Evolutionary conservation across 2,888 invertebrate genomes (phyloP).

Genomic region (Microplitis manilae): DNA sequence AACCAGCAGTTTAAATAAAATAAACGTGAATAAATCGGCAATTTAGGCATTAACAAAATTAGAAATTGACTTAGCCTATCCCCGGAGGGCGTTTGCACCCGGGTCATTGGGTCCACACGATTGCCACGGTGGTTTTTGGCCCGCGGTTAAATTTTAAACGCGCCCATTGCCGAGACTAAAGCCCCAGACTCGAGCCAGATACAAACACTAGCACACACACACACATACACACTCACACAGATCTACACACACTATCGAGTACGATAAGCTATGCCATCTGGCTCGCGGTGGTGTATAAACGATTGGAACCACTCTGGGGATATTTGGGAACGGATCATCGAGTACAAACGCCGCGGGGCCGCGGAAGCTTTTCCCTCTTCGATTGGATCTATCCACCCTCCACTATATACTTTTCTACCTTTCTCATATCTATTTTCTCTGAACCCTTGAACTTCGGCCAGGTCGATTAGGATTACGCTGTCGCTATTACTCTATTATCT

Average conservation of each 20-base stretch:
- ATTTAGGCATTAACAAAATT: conserved; percentile 48
- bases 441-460: conserved; percentile 8
- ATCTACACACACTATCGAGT: conserved; percentile 39
- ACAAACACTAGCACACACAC: background rate
- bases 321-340: conserved; percentile 57
- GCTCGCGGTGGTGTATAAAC: conserved; percentile 53
- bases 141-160: conserved; percentile 50
- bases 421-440: conserved; percentile 9
- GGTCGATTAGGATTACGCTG: conserved; percentile 57
- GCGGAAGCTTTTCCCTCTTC: conserved; percentile 20
- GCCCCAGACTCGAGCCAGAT: conserved; percentile 47
- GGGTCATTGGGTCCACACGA: conserved; percentile 33
- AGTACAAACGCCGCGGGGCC: conserved; percentile 42
- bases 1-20: background rate
- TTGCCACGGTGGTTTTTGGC: conserved; percentile 32
- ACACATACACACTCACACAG: background rate
- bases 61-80: conserved; percentile 34
- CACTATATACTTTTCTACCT: background rate
- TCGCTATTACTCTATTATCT: conserved; percentile 50
- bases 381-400: conserved; percentile 17
- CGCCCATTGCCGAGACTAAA: conserved; percentile 50
- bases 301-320: conserved; percentile 55
- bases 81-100: conserved; percentile 33
- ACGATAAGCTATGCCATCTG: conserved; percentile 55
- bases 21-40: conserved; percentile 45